Percentiles rank a stretch among this genome's conserved stretches.
These are phyloP conservation scores for Sylvia borin DNA, from an alignment of 2,797 vertebrate genomes.

Conservation along the genomic window DNA sequence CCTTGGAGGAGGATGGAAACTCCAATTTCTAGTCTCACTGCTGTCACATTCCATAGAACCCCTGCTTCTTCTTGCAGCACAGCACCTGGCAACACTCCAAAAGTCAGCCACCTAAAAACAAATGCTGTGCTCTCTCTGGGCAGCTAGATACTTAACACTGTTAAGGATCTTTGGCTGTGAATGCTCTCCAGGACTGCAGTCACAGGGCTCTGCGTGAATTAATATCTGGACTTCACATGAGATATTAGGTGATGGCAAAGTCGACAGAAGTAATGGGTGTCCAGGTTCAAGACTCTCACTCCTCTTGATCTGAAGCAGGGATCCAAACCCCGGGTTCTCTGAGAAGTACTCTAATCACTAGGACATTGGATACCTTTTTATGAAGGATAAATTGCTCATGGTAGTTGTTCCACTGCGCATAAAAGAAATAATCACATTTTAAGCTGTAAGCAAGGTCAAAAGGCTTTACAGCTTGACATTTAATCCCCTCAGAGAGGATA, in stretches of 20 bases:
- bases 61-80: not conserved
- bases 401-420: not conserved
- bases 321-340: not conserved
- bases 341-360: not conserved
- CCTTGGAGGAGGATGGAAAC: not conserved
- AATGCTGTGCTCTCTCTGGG: not conserved
- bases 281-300: not conserved
- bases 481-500: not conserved
- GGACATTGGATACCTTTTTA: not conserved
- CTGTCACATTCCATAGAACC: not conserved
- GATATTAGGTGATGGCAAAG: not conserved
- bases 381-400: not conserved
- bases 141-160: not conserved
- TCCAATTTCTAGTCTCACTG: not conserved
- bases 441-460: constrained; percentile 9
- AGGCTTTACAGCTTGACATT: not conserved
- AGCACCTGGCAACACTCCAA: not conserved
- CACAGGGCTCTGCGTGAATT: not conserved
- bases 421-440: not conserved
- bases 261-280: not conserved
- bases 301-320: not conserved
- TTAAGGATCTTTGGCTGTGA: not conserved
- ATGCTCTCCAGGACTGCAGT: not conserved
- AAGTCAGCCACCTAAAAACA: not conserved
- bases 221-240: not conserved